Percentiles rank a stretch among this genome's conserved stretches.
Evolutionary conservation across 2,797 vertebrate species (phyloP).

Genomic region (Merluccius polli): DNA sequence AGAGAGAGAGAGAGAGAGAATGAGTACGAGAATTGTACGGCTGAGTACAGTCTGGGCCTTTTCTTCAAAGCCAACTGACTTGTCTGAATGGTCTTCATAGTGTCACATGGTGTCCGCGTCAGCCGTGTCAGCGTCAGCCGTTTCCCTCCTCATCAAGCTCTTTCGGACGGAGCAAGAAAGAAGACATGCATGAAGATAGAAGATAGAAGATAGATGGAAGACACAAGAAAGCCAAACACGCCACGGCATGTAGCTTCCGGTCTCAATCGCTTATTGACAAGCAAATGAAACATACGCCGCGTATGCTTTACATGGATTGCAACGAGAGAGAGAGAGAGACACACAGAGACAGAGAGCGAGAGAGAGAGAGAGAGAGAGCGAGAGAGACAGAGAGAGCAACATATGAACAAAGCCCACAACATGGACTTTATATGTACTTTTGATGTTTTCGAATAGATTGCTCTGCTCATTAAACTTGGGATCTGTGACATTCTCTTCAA

Average conservation of each 20-base stretch:
- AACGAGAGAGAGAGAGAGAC: too few species aligned
- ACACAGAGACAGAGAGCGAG: conserved; percentile 17
- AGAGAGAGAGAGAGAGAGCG: conserved; percentile 20
- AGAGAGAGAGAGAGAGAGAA: conserved; percentile 1
- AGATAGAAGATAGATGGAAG: too few species aligned
- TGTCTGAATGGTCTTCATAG: too few species aligned
- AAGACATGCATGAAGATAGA: not conserved
- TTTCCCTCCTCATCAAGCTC: too few species aligned
- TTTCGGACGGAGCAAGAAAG: too few species aligned
- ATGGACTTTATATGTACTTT: conserved; percentile 24
- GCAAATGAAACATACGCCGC: too few species aligned
- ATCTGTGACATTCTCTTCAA: conserved; percentile 26
- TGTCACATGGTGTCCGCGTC: too few species aligned
- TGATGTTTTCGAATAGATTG: conserved; percentile 28
- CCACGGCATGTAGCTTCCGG: too few species aligned
- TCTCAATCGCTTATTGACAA: too few species aligned
- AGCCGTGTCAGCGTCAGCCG: too few species aligned
- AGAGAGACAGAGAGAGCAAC: conserved; percentile 17
- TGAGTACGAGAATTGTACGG: conserved; percentile 11
- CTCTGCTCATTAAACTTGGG: conserved; percentile 39
- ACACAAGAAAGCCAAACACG: too few species aligned
- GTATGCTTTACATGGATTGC: too few species aligned
- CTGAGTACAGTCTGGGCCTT: not conserved
- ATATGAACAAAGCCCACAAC: conserved; percentile 9
- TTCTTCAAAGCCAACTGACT: not conserved